Conservation (phyloP, 2,888 invertebrate species). For the Nezara viridula region DNA sequence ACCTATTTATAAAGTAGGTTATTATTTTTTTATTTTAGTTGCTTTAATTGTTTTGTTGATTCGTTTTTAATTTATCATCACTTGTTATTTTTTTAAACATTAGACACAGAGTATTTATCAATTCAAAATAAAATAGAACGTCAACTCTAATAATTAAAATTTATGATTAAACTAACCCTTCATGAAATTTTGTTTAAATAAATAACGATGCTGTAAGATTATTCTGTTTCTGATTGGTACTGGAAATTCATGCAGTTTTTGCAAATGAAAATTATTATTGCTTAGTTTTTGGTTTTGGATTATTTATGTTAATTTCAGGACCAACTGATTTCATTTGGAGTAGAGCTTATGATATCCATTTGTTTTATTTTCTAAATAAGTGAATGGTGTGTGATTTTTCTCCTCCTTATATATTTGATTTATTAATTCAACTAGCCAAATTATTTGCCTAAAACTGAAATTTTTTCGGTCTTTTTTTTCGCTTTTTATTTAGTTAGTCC, state of each 20-base stretch:
- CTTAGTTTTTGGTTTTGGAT: background rate
- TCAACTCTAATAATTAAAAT: background rate
- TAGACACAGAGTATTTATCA: too few species aligned
- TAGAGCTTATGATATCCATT: background rate
- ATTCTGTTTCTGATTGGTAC: background rate
- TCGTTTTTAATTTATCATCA: background rate
- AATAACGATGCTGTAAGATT: background rate
- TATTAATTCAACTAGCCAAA: background rate
- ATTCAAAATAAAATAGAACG: background rate
- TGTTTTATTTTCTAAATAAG: background rate
- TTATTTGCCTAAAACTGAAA: background rate
- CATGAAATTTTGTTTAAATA: background rate
- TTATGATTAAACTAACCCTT: background rate
- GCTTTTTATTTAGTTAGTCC: slow-evolving; percentile 2
- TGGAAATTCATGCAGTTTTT: background rate
- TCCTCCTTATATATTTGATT: background rate
- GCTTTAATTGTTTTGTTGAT: background rate
- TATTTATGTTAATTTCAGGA: background rate
- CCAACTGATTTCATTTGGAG: background rate
- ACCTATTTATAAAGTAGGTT: background rate
- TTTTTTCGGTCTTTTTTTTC: background rate
- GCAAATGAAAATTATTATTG: background rate
- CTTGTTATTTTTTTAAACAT: too few species aligned
- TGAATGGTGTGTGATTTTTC: slow-evolving; percentile 19
- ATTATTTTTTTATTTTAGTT: background rate